phyloP scores from a whole-genome alignment of 2,797 vertebrate species.

The Tympanoctomys barrerae region DNA sequence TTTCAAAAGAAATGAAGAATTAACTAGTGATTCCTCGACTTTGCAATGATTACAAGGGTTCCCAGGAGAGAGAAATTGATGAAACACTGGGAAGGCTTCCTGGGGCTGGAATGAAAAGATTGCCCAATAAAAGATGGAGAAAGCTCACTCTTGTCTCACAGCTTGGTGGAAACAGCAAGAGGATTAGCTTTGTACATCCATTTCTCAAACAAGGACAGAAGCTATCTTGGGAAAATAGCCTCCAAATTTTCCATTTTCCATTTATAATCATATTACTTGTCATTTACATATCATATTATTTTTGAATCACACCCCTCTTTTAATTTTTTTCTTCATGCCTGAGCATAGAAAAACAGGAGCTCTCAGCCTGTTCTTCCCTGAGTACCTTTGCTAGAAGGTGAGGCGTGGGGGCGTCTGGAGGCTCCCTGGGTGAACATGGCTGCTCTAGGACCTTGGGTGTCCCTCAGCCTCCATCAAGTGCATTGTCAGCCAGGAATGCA shows the following conservation, averaged over 20 bases:
- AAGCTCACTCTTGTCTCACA: background rate
- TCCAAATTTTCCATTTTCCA: background rate
- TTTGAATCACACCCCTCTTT: background rate
- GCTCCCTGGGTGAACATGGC: background rate
- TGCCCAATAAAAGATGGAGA: background rate
- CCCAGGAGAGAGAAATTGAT: background rate
- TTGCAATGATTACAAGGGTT: background rate
- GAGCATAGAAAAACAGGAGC: background rate
- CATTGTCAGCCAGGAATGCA: background rate
- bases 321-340: background rate
- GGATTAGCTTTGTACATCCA: background rate
- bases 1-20: background rate
- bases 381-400: background rate
- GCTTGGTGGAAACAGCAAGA: background rate
- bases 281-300: background rate
- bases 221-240: background rate
- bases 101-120: background rate
- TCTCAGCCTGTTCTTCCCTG: background rate
- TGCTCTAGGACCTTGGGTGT: background rate
- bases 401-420: background rate
- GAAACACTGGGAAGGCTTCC: background rate
- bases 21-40: background rate
- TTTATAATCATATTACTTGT: too few species aligned
- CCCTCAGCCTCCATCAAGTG: background rate
- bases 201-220: background rate